Conservation (phyloP, 1,140 invertebrate genomes). For the Berghia stephanieae region DNA sequence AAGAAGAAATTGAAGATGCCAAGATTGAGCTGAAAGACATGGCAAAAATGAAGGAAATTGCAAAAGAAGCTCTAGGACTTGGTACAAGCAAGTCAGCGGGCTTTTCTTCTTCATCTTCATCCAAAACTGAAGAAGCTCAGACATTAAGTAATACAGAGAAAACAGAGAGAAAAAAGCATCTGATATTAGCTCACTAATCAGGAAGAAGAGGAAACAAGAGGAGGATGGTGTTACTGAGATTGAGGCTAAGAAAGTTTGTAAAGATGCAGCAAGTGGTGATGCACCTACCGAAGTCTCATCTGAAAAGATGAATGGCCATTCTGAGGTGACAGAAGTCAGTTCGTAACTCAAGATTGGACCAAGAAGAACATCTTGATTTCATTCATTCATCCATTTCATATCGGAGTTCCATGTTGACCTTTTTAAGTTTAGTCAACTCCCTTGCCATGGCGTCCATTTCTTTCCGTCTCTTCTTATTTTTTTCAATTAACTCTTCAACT, state of each 20-base stretch:
- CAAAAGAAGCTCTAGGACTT: constrained; percentile 21
- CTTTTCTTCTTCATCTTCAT: background rate
- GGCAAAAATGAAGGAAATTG: constrained; percentile 25
- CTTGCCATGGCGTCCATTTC: no score
- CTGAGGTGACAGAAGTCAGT: no score
- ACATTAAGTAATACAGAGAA: background rate
- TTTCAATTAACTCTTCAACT: no score
- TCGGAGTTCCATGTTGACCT: no score
- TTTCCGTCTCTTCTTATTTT: no score
- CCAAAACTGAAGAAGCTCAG: background rate
- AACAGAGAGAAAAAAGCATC: constrained; percentile 25
- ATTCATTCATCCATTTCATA: no score
- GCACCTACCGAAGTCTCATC: background rate
- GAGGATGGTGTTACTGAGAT: background rate
- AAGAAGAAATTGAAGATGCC: constrained; percentile 25
- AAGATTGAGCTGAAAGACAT: constrained; percentile 9
- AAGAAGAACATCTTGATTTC: no score
- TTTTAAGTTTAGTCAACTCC: no score
- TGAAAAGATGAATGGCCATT: no score
- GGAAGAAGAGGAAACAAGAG: constrained; percentile 22
- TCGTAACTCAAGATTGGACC: no score
- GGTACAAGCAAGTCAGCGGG: constrained; percentile 18
- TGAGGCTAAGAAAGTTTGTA: background rate
- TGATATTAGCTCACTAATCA: constrained; percentile 23
- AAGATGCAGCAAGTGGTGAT: background rate